Evolutionary conservation across 2,888 invertebrate species (phyloP).

Genomic region (Tyria jacobaeae): DNA sequence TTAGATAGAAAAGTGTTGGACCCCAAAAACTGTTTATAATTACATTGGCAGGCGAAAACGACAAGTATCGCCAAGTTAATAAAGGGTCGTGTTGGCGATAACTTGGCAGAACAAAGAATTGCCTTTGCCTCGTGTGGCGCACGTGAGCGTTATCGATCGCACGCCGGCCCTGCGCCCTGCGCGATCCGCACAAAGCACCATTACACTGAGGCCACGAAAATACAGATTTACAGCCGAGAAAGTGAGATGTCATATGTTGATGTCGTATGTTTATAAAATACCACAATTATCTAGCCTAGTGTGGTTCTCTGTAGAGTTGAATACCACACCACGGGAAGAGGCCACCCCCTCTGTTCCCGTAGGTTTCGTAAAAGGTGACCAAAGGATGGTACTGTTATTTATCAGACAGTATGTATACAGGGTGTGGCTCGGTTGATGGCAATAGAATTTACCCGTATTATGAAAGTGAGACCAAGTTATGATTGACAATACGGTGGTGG

Average conservation of each 20-base stretch:
- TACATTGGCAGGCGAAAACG: conserved; percentile 5
- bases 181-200: conserved; percentile 56
- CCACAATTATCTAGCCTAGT: too few species aligned
- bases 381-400: too few species aligned
- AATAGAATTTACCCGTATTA: too few species aligned
- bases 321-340: too few species aligned
- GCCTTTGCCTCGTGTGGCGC: conserved; percentile 52
- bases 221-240: conserved; percentile 10
- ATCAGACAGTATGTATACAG: too few species aligned
- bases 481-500: too few species aligned
- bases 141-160: conserved; percentile 63
- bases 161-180: conserved; percentile 56
- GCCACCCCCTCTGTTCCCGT: too few species aligned
- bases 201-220: conserved; percentile 42
- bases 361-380: too few species aligned
- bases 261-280: too few species aligned
- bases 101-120: conserved; percentile 62
- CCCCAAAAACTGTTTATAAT: background rate
- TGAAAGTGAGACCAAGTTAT: too few species aligned
- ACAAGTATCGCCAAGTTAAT: conserved; percentile 54
- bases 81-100: conserved; percentile 55
- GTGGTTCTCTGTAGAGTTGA: too few species aligned
- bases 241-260: background rate
- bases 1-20: background rate
- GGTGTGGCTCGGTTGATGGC: too few species aligned